Evolutionary conservation across 1,140 invertebrate genomes (phyloP).

Genomic region (Pseudomyrmex gracilis): DNA sequence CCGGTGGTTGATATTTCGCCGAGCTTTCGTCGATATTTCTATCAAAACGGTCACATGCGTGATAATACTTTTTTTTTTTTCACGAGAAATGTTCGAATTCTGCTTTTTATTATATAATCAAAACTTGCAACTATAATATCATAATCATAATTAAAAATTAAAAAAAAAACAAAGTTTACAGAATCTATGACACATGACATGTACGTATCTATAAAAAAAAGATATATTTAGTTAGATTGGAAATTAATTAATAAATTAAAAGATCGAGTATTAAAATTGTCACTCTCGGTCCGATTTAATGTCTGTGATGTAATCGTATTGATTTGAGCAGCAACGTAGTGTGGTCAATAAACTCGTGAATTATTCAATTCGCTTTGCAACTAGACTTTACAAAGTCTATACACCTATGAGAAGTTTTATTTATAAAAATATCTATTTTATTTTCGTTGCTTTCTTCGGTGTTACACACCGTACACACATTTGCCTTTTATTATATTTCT

Average conservation of each 20-base stretch:
- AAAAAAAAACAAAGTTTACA: not conserved
- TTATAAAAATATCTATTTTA: constrained; percentile 4
- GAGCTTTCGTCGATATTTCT: not conserved
- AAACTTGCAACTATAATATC: not conserved
- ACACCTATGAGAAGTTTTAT: not conserved
- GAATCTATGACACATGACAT: too few relatives aligned
- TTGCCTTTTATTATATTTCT: not conserved
- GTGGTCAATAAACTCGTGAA: not conserved
- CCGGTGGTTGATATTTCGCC: constrained; percentile 13
- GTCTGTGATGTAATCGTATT: too few relatives aligned
- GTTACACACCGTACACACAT: not conserved
- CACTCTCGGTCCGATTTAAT: too few relatives aligned
- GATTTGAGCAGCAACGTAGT: not conserved
- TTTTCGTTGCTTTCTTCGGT: not conserved
- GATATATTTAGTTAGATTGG: too few relatives aligned
- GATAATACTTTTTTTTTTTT: constrained; percentile 17
- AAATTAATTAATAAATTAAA: too few relatives aligned
- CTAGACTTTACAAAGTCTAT: constrained; percentile 1
- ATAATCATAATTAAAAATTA: too few relatives aligned
- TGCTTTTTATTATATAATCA: not conserved
- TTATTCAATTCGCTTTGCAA: not conserved
- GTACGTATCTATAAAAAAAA: too few relatives aligned
- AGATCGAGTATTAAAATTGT: too few relatives aligned
- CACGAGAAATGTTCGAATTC: not conserved
- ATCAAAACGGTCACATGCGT: not conserved